Base-by-base conservation (phyloP, 1,140 invertebrate species). In the Druon quercuslanigerum region DNA sequence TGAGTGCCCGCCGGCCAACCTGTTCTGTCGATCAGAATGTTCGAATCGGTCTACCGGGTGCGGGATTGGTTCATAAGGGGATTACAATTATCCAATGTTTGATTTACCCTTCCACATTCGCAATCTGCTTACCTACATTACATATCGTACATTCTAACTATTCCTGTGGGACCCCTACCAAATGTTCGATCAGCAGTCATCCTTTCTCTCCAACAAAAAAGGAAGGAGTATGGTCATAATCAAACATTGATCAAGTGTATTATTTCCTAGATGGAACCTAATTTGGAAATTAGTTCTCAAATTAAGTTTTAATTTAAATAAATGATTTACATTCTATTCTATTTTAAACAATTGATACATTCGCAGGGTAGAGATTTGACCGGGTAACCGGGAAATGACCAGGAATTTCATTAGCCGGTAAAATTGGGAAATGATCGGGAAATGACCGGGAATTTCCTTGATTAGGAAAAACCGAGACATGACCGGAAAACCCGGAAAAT, bases 81-180 rank as follows among this genome's bases (percentile, higher is more conserved):
- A 89, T 89, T 85, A 87, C 87, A 85, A 88, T 90, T 88, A 89
- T 86, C 88, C 85, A 79, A 85, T 87, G 88, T 89, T 90, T 89
- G 87, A 89, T 88, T 66, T 87, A 87, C 80, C 80, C 87, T 84
- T 78, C 80, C 77, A 76, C 79, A 72, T 78, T 82, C 76, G 79
- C 82, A 84, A 83, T 85, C 73, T 84, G 81, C 79, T 84, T 80
- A 80, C 76, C 50, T 79, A 78, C 70, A 79, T 73, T 56, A 51
- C 75, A 76, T 71, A 79, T 74, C 57, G 75, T 71, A 70, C 79
- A 74, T 66, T 33, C 57, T 74, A 73, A 76, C 80, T 75, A 75
- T 78, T 79, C 74, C 57, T 78, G 52, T 66, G 78, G 71, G 79
- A 66, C 50, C 40, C 12, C 40, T 76, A 71, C 79, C 73, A 60